These are phyloP conservation scores for Drosophila sucinea DNA, from an alignment of 1,140 invertebrate species.

Conservation along the genomic window DNA sequence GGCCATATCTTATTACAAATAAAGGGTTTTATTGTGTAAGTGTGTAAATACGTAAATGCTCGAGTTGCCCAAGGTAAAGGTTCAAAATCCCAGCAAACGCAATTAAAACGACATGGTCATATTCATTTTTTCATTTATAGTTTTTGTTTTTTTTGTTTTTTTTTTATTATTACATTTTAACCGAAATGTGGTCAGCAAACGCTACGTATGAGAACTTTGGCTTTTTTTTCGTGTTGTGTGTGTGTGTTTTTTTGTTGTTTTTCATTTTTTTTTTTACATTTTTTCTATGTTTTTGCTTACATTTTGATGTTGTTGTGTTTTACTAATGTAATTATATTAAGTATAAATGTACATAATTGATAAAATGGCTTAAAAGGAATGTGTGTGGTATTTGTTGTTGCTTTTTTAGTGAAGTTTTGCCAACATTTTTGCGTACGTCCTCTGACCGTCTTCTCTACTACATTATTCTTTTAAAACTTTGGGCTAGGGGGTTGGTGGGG, in stretches of 20 bases:
- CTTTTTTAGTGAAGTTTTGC: conserved; percentile 3
- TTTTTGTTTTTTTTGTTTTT: background rate
- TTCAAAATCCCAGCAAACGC: too few relatives aligned
- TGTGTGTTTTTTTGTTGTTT: background rate
- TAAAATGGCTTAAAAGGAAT: conserved; percentile 18
- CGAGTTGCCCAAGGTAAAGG: too few relatives aligned
- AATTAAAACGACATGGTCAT: too few relatives aligned
- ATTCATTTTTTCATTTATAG: background rate
- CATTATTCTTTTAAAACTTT: conserved; percentile 9
- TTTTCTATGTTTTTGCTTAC: background rate
- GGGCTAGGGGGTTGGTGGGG: background rate
- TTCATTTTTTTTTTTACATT: background rate
- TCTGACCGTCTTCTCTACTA: conserved; percentile 3
- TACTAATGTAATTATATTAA: conserved; percentile 6
- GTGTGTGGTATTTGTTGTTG: conserved; percentile 1
- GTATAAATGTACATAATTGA: conserved; percentile 18
- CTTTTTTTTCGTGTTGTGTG: background rate
- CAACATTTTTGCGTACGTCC: conserved; percentile 13
- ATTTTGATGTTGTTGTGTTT: background rate
- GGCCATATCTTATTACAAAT: too few relatives aligned
- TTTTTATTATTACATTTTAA: conserved; percentile 14
- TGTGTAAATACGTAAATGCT: too few relatives aligned
- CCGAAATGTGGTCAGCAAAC: conserved; percentile 11
- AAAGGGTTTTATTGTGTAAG: too few relatives aligned
- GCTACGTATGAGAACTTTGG: conserved; percentile 19